A percentile compares a stretch with the other conserved stretches of the same genome.
phyloP scores from a whole-genome alignment of 2,113 vertebrate genomes.

The Sminthopsis crassicaudata region DNA sequence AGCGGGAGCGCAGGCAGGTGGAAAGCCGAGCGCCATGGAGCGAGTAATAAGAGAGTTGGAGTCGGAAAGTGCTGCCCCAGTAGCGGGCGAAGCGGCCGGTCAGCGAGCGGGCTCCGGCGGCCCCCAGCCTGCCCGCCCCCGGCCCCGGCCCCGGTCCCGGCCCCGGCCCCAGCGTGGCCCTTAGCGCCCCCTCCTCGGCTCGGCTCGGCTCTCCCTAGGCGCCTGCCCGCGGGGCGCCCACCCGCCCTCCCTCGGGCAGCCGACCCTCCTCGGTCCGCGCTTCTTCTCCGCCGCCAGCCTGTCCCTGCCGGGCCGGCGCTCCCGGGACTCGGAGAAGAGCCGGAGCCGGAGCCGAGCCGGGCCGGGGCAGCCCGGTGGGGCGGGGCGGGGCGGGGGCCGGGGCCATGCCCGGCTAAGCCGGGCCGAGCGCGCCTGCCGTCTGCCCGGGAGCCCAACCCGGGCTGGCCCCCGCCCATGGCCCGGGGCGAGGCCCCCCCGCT shows the following conservation, averaged over 20 bases:
- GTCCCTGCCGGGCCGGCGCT: background rate
- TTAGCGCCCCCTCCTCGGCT: slow-evolving; percentile 54
- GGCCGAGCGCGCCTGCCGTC: slow-evolving; percentile 37
- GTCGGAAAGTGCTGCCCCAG: slow-evolving; percentile 64
- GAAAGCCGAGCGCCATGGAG: slow-evolving; percentile 79
- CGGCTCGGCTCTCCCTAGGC: background rate
- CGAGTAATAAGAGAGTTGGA: slow-evolving; percentile 77
- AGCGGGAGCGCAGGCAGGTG: slow-evolving; percentile 79
- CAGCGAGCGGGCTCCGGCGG: slow-evolving; percentile 72
- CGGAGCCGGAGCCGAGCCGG: background rate
- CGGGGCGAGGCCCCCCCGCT: slow-evolving; percentile 68
- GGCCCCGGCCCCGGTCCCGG: slow-evolving; percentile 57
- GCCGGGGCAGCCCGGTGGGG: slow-evolving; percentile 33
- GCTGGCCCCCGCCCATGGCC: slow-evolving; percentile 69
- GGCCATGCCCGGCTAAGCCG: slow-evolving; percentile 67
- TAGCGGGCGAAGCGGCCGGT: slow-evolving; percentile 68
- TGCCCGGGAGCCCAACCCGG: slow-evolving; percentile 59
- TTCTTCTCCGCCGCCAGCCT: background rate
- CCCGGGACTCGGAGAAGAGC: background rate
- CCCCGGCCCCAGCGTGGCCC: slow-evolving; percentile 30
- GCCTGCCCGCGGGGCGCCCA: background rate
- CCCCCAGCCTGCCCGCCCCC: slow-evolving; percentile 68
- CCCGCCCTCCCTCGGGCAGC: background rate
- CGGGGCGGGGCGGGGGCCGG: slow-evolving; percentile 46
- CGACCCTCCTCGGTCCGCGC: background rate